Conservation (phyloP, 2,113 vertebrate species). For the Leptobrachium ailaonicum region DNA sequence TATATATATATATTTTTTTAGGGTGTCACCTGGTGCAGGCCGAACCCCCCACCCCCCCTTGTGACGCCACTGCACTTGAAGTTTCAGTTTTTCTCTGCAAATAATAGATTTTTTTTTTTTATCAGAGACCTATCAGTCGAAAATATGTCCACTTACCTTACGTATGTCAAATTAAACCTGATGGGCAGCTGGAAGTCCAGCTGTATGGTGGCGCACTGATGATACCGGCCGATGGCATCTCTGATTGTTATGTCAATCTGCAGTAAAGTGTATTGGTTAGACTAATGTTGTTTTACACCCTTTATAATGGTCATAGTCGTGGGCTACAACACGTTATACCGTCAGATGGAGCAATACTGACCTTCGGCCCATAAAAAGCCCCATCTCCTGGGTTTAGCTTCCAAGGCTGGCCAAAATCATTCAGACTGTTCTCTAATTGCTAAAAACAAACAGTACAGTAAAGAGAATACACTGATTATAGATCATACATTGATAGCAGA, state of each 20-base stretch:
- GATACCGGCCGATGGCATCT: conserved; percentile 90
- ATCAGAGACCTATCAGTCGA: not conserved
- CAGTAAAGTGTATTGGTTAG: conserved; percentile 45
- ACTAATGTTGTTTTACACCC: not conserved
- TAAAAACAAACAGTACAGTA: conserved; percentile 54
- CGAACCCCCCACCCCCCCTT: no score
- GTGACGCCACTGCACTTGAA: no score
- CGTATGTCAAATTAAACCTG: conserved; percentile 87
- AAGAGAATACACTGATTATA: not conserved
- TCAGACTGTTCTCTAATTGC: conserved; percentile 90
- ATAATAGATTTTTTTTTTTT: no score
- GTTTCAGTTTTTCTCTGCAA: no score
- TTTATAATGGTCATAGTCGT: no score
- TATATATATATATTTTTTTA: no score
- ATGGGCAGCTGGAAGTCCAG: conserved; percentile 94
- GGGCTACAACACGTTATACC: not conserved
- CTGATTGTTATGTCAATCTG: conserved; percentile 95
- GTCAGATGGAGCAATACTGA: conserved; percentile 55
- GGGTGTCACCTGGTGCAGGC: no score
- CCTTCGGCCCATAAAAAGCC: conserved; percentile 96
- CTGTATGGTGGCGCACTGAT: conserved; percentile 94
- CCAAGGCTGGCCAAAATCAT: conserved; percentile 88
- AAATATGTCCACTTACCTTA: conserved; percentile 77
- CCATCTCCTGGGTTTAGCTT: conserved; percentile 87
- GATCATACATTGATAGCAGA: not conserved